Conservation (phyloP, 2,797 vertebrate species). For the Sebastes aleutianus region DNA sequence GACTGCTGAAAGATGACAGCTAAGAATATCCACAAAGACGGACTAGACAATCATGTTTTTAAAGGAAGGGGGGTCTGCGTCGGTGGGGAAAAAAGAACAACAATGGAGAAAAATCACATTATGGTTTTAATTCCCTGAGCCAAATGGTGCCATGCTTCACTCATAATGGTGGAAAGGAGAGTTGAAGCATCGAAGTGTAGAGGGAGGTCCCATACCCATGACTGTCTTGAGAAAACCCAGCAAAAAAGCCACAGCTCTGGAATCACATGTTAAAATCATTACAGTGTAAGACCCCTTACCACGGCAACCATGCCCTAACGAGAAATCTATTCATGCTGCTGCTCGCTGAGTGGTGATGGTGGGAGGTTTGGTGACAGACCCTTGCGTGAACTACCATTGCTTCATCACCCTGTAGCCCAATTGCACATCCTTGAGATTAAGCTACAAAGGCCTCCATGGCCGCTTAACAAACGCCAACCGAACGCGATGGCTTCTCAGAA, state of each 20-base stretch:
- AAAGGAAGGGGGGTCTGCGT: not conserved
- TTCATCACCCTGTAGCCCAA: conserved; percentile 43
- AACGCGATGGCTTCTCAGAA: conserved; percentile 55
- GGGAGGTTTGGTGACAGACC: conserved; percentile 57
- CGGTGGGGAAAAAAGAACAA: conserved; percentile 16
- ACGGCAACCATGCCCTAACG: conserved; percentile 37
- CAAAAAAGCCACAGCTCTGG: conserved; percentile 66
- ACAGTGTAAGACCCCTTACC: conserved; percentile 47
- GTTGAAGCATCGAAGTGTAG: conserved; percentile 46
- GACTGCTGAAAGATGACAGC: conserved; percentile 53
- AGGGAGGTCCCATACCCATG: conserved; percentile 49
- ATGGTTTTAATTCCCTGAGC: conserved; percentile 41
- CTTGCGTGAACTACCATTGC: conserved; percentile 38
- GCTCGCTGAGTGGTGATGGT: conserved; percentile 37
- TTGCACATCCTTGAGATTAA: conserved; percentile 64
- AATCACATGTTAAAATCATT: conserved; percentile 64
- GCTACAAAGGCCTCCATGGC: conserved; percentile 40
- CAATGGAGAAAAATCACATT: conserved; percentile 50
- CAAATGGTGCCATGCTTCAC: conserved; percentile 62
- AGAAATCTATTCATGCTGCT: conserved; percentile 52
- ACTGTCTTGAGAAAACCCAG: conserved; percentile 44
- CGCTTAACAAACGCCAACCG: conserved; percentile 40
- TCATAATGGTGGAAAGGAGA: conserved; percentile 58
- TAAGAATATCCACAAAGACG: conserved; percentile 40
- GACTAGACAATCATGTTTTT: conserved; percentile 34